Conservation (phyloP, 2,888 invertebrate species). For the Acleris emargana region DNA sequence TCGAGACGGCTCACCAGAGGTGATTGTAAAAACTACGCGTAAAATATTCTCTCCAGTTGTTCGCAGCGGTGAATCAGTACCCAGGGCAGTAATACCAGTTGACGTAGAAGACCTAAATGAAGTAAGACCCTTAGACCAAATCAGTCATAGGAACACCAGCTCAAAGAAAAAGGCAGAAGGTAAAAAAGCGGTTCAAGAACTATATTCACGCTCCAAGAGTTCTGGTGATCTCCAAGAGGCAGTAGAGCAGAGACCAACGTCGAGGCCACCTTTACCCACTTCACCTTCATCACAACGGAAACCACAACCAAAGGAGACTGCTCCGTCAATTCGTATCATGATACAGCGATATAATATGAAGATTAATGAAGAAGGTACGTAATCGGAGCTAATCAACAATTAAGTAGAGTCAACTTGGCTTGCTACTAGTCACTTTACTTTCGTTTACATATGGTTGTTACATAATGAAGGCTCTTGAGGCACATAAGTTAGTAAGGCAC, state of each 20-base stretch:
- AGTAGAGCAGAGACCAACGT: slow-evolving; percentile 65
- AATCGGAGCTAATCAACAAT: not conserved
- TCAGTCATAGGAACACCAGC: slow-evolving; percentile 42
- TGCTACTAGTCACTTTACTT: too few species aligned
- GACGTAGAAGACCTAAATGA: slow-evolving; percentile 71
- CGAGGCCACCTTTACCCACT: slow-evolving; percentile 83
- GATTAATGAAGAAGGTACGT: slow-evolving; percentile 81
- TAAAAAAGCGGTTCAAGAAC: slow-evolving; percentile 52
- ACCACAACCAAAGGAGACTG: slow-evolving; percentile 84
- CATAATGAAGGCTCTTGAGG: too few species aligned
- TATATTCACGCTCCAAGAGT: slow-evolving; percentile 56
- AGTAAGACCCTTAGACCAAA: slow-evolving; percentile 57
- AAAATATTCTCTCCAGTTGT: slow-evolving; percentile 90
- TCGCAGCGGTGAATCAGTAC: slow-evolving; percentile 80
- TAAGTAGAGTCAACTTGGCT: too few species aligned
- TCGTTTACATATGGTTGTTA: too few species aligned
- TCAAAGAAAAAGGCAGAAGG: slow-evolving; percentile 49
- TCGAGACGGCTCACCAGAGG: slow-evolving; percentile 80
- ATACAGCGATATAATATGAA: slow-evolving; percentile 88
- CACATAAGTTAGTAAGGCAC: too few species aligned
- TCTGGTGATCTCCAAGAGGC: slow-evolving; percentile 67
- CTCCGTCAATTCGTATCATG: slow-evolving; percentile 88
- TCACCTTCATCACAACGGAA: slow-evolving; percentile 85
- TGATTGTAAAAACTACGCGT: slow-evolving; percentile 91
- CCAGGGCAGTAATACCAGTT: slow-evolving; percentile 79